A percentile compares a stretch with the other conserved stretches of the same genome.
Conservation (phyloP, 2,888 invertebrate genomes). For the Augiades crinisus region DNA sequence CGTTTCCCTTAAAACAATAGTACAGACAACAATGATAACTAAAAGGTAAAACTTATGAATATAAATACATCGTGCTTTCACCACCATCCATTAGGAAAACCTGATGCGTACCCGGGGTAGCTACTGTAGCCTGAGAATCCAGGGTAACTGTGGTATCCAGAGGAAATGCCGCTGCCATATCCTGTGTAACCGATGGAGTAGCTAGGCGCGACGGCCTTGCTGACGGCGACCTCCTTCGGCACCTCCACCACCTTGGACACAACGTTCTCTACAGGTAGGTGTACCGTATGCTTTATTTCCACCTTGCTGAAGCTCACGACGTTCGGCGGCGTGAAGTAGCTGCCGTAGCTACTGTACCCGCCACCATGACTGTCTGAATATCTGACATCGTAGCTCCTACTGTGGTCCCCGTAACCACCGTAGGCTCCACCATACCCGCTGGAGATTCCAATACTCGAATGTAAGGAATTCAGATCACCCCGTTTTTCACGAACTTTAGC, state of each 20-base stretch:
- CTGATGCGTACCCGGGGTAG: background rate
- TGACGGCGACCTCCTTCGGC: background rate
- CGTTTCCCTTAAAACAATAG: too few species aligned
- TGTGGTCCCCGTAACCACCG: background rate
- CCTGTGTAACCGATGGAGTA: background rate
- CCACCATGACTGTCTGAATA: background rate
- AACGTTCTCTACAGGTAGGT: too few species aligned
- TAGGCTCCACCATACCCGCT: conserved; percentile 4
- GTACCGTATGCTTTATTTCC: too few species aligned
- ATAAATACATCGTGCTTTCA: background rate
- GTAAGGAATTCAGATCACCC: background rate
- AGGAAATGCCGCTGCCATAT: background rate
- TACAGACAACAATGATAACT: too few species aligned
- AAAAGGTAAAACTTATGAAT: too few species aligned
- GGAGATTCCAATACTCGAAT: background rate
- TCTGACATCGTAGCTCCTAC: background rate
- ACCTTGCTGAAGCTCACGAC: background rate
- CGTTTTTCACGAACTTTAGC: background rate
- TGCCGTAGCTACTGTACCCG: background rate
- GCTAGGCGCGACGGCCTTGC: background rate
- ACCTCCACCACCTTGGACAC: background rate
- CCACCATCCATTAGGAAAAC: background rate
- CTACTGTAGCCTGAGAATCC: too few species aligned
- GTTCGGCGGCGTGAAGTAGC: background rate
- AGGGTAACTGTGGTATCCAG: background rate